A percentile compares a stretch with the other conserved stretches of the same genome.
Conservation (phyloP, 2,113 vertebrate species). For the Nesoenas mayeri region DNA sequence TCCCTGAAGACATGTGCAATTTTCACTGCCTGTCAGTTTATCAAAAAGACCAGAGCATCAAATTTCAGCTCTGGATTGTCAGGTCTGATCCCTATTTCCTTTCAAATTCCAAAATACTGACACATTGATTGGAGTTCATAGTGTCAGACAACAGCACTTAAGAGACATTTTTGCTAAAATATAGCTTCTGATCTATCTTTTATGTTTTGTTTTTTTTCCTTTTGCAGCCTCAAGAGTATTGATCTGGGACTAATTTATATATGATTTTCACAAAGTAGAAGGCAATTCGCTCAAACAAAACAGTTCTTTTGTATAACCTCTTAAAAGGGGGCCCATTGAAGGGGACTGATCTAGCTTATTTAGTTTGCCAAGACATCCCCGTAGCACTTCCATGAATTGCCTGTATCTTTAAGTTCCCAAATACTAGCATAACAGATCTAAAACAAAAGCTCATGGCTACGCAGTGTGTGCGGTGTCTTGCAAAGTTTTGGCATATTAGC, state of each 20-base stretch:
- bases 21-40: slow-evolving; percentile 68
- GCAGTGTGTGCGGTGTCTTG: background rate
- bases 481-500: background rate
- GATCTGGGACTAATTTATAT: slow-evolving; percentile 58
- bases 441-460: background rate
- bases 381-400: background rate
- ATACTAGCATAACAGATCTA: background rate
- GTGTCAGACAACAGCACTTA: slow-evolving; percentile 71
- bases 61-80: slow-evolving; percentile 68
- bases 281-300: slow-evolving; percentile 38
- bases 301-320: slow-evolving; percentile 60
- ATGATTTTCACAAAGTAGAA: slow-evolving; percentile 56
- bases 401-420: slow-evolving; percentile 13
- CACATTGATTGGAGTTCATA: slow-evolving; percentile 71
- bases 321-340: slow-evolving; percentile 42
- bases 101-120: slow-evolving; percentile 74
- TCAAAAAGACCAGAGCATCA: slow-evolving; percentile 70
- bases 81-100: slow-evolving; percentile 75
- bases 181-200: slow-evolving; percentile 58
- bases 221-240: slow-evolving; percentile 43
- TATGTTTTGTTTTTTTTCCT: background rate
- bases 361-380: slow-evolving; percentile 10
- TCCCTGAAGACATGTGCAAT: slow-evolving; percentile 60
- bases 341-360: slow-evolving; percentile 18
- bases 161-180: slow-evolving; percentile 69